phyloP scores from a whole-genome alignment of 2,113 vertebrate genomes.

The Pandion haliaetus region DNA sequence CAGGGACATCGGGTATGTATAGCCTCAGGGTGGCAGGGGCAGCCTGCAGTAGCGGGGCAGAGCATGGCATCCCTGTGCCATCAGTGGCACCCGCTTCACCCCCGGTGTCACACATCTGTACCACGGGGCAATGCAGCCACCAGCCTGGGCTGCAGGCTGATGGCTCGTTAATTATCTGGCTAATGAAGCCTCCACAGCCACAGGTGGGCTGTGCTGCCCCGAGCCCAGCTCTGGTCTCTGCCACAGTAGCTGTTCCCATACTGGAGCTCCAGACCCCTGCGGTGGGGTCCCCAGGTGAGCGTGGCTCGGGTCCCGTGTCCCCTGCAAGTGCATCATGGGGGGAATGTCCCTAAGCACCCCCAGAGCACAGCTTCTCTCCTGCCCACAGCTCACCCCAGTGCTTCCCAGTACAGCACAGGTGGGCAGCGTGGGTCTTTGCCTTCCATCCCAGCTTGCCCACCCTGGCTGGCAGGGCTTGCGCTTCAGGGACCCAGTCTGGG shows the following conservation, averaged over 20 bases:
- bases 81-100: not conserved
- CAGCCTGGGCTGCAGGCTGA: not conserved
- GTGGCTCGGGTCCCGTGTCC: not conserved
- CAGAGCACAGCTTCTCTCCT: accelerated
- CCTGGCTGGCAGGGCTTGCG: not conserved
- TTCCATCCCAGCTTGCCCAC: not conserved
- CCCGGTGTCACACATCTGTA: accelerated
- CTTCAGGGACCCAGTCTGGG: too few relatives aligned
- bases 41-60: not conserved
- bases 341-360: not conserved
- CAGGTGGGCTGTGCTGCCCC: not conserved
- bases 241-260: accelerated
- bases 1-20: accelerated
- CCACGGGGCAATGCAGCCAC: not conserved
- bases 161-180: not conserved
- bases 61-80: accelerated
- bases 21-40: not conserved
- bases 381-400: not conserved
- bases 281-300: not conserved
- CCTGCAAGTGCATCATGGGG: accelerated
- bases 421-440: accelerated
- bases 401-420: not conserved
- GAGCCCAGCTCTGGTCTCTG: accelerated
- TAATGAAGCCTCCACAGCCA: not conserved
- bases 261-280: not conserved